Base-by-base conservation (phyloP, 2,888 invertebrate species). In the Halocaridina rubra region DNA sequence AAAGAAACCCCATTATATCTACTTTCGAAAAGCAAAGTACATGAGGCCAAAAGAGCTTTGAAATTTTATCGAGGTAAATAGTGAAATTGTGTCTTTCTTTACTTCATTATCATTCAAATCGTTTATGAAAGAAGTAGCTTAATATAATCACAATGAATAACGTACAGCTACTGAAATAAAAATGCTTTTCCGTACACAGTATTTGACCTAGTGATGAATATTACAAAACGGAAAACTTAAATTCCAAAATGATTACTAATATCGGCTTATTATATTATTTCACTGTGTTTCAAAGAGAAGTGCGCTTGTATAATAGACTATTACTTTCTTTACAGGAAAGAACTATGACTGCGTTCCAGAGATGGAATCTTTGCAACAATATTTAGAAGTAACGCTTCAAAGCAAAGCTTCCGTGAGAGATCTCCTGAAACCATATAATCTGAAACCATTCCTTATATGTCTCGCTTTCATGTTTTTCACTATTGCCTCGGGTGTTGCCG, bases 381-480 rank as follows among this genome's bases (percentile, higher is more conserved):
- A 27, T 2, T n/a, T 57, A 13, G 32, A 61, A 19, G 24, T 29
- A n/a, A 30, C 19, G 0, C 29, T 30, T 19, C 27, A 46, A n/a
- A 53, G 19, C 2, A 30, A 29, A 7, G 33, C 29, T n/a, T 53
- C 69, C n/a, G n/a, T 75, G 1, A 4, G n/a, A 1, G 81, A 74
- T 16, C 19, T 81, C 16, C 7, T 27, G 19, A 24, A 30, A 5
- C 61, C 75, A n/a, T 7, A 64, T 19, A 74, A 59, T 16, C 13
- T 61, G 10, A 64, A 13, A 27, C 75, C 75, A 0, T 32, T 75
- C 16, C n/a, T 53, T 16, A 81, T 75, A 8, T 74, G 53, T 4
- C 3, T 61, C n/a, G 3, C 22, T 10, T 32, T 81, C n/a, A 27
- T 81, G 39, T 75, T 81, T 39, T 81, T 75, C 46, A 59, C 46